Evolutionary conservation across 2,113 vertebrate species (phyloP).

Genomic region (Lophotis ruficrista): DNA sequence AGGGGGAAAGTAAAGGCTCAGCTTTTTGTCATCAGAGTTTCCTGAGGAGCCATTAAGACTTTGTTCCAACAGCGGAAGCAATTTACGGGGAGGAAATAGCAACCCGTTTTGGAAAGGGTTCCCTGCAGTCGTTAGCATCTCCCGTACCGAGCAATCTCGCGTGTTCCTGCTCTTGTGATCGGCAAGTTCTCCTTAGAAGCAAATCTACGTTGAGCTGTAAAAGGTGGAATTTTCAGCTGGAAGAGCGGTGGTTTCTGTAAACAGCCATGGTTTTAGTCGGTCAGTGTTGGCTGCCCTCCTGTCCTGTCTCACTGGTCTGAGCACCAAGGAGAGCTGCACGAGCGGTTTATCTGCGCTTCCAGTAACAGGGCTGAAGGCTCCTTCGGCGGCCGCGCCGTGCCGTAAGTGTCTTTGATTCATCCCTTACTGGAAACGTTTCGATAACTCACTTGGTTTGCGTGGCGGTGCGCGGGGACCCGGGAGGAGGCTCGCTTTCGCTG

Average conservation of each 20-base stretch:
- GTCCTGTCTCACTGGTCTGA: background rate
- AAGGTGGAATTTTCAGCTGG: background rate
- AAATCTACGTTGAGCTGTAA: rapidly evolving
- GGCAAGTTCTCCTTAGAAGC: too few relatives aligned
- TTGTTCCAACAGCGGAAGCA: background rate
- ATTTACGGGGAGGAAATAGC: background rate
- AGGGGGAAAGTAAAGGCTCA: background rate
- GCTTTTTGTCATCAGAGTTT: conserved; percentile 32
- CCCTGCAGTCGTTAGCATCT: background rate
- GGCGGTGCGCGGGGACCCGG: background rate
- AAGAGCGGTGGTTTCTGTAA: rapidly evolving
- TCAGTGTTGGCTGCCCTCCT: rapidly evolving
- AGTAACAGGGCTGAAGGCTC: background rate
- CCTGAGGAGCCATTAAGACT: conserved; percentile 39
- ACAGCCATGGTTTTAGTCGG: rapidly evolving
- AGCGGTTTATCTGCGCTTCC: background rate
- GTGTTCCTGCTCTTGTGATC: background rate
- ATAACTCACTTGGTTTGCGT: background rate
- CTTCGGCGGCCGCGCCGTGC: background rate
- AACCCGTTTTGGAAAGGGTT: background rate
- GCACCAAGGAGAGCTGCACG: background rate
- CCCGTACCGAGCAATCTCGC: background rate
- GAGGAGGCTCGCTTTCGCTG: background rate
- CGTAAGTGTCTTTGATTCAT: background rate
- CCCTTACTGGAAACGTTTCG: background rate